Conservation (phyloP, 2,888 invertebrate genomes). For the Ernsta delagoae region DNA sequence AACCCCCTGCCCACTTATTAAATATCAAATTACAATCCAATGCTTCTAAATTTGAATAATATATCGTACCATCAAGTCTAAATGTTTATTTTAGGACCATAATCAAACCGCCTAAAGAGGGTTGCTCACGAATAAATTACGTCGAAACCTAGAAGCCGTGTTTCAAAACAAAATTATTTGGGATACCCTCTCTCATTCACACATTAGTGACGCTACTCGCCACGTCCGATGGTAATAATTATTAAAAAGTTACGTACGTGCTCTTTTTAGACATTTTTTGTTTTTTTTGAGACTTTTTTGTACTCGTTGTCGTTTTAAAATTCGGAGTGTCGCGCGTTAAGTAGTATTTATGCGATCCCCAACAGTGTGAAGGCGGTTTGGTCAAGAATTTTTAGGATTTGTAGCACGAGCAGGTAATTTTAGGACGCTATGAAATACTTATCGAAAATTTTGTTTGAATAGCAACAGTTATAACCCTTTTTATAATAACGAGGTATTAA, state of each 20-base stretch:
- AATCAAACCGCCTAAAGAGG: conserved; percentile 57
- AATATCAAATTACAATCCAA: not conserved
- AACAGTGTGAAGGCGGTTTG: conserved; percentile 60
- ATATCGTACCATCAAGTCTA: conserved; percentile 39
- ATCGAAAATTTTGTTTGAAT: conserved; percentile 1
- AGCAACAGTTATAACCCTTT: not conserved
- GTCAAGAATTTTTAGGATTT: conserved; percentile 28
- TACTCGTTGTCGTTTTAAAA: conserved; percentile 60
- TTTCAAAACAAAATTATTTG: conserved; percentile 79
- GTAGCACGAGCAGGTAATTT: conserved; percentile 29
- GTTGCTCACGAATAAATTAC: conserved; percentile 72
- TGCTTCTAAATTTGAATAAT: conserved; percentile 3
- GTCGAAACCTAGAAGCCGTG: conserved; percentile 75
- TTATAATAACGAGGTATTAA: not conserved
- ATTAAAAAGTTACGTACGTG: conserved; percentile 69
- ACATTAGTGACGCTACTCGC: conserved; percentile 81
- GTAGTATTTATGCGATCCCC: conserved; percentile 83
- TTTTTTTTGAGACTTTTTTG: conserved; percentile 49
- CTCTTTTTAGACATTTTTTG: conserved; percentile 47
- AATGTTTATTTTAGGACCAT: conserved; percentile 56
- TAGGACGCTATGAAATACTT: conserved; percentile 8
- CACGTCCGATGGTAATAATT: conserved; percentile 75
- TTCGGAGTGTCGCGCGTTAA: conserved; percentile 76
- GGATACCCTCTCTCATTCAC: conserved; percentile 73
- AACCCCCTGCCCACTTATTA: not conserved